Evolutionary conservation across 2,888 invertebrate genomes (phyloP).

Genomic region (Ametastegia equiseti): DNA sequence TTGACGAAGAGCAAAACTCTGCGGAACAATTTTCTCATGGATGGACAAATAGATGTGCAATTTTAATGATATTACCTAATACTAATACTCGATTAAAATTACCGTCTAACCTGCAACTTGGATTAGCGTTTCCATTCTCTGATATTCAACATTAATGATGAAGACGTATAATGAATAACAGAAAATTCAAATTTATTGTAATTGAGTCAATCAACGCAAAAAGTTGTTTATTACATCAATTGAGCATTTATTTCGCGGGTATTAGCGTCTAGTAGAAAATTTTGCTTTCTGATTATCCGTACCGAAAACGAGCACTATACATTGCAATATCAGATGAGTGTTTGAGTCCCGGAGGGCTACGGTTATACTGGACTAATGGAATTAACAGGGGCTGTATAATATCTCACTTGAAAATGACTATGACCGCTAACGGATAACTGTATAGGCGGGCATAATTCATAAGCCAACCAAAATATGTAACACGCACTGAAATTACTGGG

Average conservation of each 20-base stretch:
- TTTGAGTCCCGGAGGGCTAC: slow-evolving; percentile 18
- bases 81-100: neutral
- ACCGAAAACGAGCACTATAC: neutral
- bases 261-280: neutral
- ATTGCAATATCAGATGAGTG: slow-evolving; percentile 38
- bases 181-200: neutral
- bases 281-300: slow-evolving; percentile 26
- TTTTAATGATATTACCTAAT: neutral
- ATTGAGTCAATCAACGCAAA: neutral
- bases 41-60: neutral
- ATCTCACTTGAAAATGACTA: slow-evolving; percentile 39
- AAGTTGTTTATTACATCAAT: neutral
- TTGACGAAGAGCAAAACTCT: slow-evolving; percentile 21
- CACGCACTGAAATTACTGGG: neutral
- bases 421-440: slow-evolving; percentile 39
- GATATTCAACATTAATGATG: neutral
- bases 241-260: neutral
- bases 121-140: neutral
- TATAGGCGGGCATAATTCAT: slow-evolving; percentile 12
- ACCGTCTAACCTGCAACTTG: neutral
- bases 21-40: neutral
- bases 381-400: slow-evolving; percentile 41
- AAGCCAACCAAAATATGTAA: slow-evolving; percentile 10
- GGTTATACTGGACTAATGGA: slow-evolving; percentile 43
- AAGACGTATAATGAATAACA: neutral